Evolutionary conservation across 2,888 invertebrate genomes (phyloP), one percentile per base, ranked within the genome.

Genomic region (Odontocerum albicorne): DNA sequence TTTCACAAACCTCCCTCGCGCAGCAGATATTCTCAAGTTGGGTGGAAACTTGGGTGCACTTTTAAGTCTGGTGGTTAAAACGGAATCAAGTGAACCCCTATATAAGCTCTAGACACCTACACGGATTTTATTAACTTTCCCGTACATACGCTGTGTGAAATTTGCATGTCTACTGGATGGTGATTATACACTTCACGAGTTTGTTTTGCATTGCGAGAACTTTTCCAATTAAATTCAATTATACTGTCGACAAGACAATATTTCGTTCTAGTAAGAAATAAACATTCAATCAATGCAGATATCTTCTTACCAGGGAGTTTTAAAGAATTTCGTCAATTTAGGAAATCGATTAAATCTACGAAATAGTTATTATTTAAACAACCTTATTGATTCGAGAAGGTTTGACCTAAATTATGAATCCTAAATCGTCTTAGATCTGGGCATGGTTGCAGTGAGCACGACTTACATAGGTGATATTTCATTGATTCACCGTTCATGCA

Each of bases 161-260:
- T 56, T 56, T 56, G 56, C 56, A 56, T 56, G 47, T 47, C 56
- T 56, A 13, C 40, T n/a, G 42, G 40, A 47, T 46, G 46, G 40
- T 38, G 43, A 46, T 56, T 40, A 51, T 40, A 40, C 40, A 51
- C 55, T 22, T n/a, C 32, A 16, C 40, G 31, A 40, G 50, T 39
- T 56, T 50, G 17, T 42, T 39, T 50, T 22, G 27, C 44, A 17
- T 40, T 51, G 32, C 22, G 39, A 19, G 22, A 56, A 56, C 46
- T 56, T 56, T 56, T 51, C 50, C 50, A 56, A 56, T 56, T 56
- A 56, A 39, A 50, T 45, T 20, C 55, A 51, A 56, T 56, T 44
- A 31, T 44, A 32, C 21, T 33, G 20, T 42, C 32, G 31, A 44
- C 44, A 17, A 22, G 31, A 32, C 17, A 44, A 44, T 31, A 17